phyloP scores from a whole-genome alignment of 2,888 invertebrate species.

The Alitta virens region DNA sequence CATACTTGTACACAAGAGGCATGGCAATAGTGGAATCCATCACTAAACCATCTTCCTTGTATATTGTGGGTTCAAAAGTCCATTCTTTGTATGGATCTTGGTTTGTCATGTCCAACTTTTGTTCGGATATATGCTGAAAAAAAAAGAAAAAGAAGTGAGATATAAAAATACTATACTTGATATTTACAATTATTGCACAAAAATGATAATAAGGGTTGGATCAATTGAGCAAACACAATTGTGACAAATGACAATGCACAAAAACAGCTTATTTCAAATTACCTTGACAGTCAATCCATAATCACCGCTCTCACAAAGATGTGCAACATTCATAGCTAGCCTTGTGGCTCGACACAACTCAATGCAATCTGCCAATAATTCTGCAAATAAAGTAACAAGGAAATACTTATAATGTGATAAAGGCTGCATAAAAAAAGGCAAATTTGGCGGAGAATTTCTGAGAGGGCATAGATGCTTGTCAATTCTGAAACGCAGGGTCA shows the following conservation, averaged over 20 bases:
- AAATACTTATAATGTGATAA: too few species aligned
- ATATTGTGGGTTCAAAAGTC: slow-evolving; percentile 30
- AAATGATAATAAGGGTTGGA: too few species aligned
- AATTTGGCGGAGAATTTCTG: too few species aligned
- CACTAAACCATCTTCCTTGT: slow-evolving; percentile 43
- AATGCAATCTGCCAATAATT: slow-evolving; percentile 28
- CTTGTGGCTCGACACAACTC: slow-evolving; percentile 32
- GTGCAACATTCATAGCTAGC: slow-evolving; percentile 29
- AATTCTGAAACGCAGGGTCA: too few species aligned
- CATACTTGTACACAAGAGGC: slow-evolving; percentile 36
- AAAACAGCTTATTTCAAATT: too few species aligned
- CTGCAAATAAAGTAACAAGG: slow-evolving; percentile 22
- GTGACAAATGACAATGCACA: too few species aligned
- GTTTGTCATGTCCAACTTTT: neutral
- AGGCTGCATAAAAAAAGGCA: too few species aligned
- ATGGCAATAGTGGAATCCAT: slow-evolving; percentile 38
- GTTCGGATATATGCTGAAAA: neutral
- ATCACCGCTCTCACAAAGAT: slow-evolving; percentile 40
- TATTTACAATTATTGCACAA: too few species aligned
- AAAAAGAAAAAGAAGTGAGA: neutral
- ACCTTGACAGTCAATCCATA: slow-evolving; percentile 33
- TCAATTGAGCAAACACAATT: too few species aligned
- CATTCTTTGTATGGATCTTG: slow-evolving; percentile 20
- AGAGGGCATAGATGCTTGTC: too few species aligned
- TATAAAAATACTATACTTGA: neutral